phyloP scores from a whole-genome alignment of 1,140 invertebrate genomes.

The Mactra quadrangularis region DNA sequence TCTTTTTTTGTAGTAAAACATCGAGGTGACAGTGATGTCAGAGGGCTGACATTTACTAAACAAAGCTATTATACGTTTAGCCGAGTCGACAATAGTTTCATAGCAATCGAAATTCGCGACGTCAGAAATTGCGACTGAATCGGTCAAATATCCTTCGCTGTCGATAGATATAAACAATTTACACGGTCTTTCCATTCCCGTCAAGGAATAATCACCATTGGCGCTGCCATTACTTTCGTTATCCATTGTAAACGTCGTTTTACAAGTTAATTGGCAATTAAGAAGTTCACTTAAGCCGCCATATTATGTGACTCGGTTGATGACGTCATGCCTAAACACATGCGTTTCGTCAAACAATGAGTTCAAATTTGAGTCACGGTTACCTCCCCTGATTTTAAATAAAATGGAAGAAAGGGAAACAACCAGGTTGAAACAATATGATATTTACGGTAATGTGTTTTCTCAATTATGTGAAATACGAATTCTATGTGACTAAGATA shows the following conservation, averaged over 20 bases:
- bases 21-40: background rate
- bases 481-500: too few relatives aligned
- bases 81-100: slow-evolving; percentile 56
- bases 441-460: too few relatives aligned
- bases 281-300: slow-evolving; percentile 18
- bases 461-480: too few relatives aligned
- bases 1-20: slow-evolving; percentile 61
- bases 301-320: slow-evolving; percentile 20
- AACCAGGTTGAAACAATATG: too few relatives aligned
- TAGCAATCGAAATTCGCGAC: slow-evolving; percentile 53
- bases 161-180: slow-evolving; percentile 54
- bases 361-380: too few relatives aligned
- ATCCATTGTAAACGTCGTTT: background rate
- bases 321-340: slow-evolving; percentile 15
- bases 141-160: slow-evolving; percentile 40
- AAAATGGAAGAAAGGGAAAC: too few relatives aligned
- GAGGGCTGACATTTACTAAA: background rate
- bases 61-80: slow-evolving; percentile 20
- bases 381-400: too few relatives aligned
- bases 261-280: slow-evolving; percentile 19
- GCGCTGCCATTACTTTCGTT: background rate
- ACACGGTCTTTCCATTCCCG: slow-evolving; percentile 32
- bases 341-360: slow-evolving; percentile 13
- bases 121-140: slow-evolving; percentile 41
- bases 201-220: background rate